These are phyloP conservation scores for Albula glossodonta DNA, from an alignment of 2,113 vertebrate genomes.

Conservation along the genomic window DNA sequence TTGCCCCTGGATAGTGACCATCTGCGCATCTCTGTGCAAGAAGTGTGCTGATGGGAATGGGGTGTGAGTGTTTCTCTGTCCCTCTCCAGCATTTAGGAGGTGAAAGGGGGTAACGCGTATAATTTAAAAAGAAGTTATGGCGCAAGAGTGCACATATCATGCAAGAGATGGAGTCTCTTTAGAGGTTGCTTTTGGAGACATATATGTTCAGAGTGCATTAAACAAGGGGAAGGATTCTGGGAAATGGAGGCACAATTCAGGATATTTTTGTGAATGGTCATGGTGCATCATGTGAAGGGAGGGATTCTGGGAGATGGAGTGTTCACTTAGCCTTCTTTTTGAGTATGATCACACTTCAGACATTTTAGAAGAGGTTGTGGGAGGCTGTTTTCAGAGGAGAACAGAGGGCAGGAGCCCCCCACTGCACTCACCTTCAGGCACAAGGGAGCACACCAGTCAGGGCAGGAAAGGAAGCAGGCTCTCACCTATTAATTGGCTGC, in stretches of 20 bases:
- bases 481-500: constrained; percentile 6
- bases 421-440: neutral
- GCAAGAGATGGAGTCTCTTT: neutral
- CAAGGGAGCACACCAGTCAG: neutral
- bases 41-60: neutral
- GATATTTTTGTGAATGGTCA: neutral
- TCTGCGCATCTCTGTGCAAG: neutral
- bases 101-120: neutral
- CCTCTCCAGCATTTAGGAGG: neutral
- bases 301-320: neutral
- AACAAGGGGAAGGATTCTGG: neutral
- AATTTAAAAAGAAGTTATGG: neutral
- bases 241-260: neutral
- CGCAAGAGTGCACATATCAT: too few relatives aligned
- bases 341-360: too few relatives aligned
- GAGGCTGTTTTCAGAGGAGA: neutral
- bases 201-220: neutral
- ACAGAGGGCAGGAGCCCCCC: neutral
- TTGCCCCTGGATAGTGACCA: neutral
- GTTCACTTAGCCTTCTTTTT: neutral
- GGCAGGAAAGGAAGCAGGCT: constrained; percentile 1
- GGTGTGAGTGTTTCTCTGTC: neutral
- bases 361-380: too few relatives aligned
- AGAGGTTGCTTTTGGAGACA: neutral
- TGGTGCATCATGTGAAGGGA: neutral